These are phyloP conservation scores for Amiota minor DNA, from an alignment of 2,888 invertebrate species.

Conservation along the genomic window DNA sequence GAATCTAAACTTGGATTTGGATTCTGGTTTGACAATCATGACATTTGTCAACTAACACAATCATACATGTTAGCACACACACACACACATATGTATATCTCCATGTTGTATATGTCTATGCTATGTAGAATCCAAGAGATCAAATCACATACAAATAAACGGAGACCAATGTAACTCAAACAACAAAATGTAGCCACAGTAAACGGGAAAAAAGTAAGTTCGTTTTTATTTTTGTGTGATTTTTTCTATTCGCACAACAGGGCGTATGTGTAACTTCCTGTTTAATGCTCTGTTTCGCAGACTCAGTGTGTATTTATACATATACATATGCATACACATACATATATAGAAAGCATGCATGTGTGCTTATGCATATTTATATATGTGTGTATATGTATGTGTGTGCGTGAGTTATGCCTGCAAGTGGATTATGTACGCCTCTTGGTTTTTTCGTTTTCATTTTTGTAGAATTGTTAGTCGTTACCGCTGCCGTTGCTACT, in stretches of 20 bases:
- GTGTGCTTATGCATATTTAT: not conserved
- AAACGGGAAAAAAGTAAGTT: constrained; percentile 1
- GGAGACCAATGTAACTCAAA: not conserved
- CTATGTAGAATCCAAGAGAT: not conserved
- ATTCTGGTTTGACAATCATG: constrained; percentile 28
- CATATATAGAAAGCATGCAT: not conserved
- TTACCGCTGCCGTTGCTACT: constrained; percentile 39
- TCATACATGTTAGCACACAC: constrained; percentile 5
- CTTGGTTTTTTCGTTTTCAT: constrained; percentile 46
- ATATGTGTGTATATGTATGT: not conserved
- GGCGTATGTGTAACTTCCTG: constrained; percentile 61
- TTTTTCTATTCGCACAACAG: constrained; percentile 40
- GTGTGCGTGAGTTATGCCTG: constrained; percentile 7
- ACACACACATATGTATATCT: not conserved
- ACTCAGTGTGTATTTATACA: not conserved
- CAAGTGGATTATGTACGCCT: constrained; percentile 13
- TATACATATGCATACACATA: not conserved
- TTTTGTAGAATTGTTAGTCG: too few species aligned
- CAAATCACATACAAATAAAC: not conserved
- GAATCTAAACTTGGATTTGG: constrained; percentile 11
- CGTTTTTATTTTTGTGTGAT: constrained; percentile 7
- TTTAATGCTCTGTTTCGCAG: constrained; percentile 35
- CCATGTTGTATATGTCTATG: too few species aligned
- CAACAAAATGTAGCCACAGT: not conserved
- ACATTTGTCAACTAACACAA: constrained; percentile 25